A percentile compares a stretch with the other conserved stretches of the same genome.
Evolutionary conservation across 2,797 vertebrate genomes (phyloP).

Genomic region (Pristis pectinata): DNA sequence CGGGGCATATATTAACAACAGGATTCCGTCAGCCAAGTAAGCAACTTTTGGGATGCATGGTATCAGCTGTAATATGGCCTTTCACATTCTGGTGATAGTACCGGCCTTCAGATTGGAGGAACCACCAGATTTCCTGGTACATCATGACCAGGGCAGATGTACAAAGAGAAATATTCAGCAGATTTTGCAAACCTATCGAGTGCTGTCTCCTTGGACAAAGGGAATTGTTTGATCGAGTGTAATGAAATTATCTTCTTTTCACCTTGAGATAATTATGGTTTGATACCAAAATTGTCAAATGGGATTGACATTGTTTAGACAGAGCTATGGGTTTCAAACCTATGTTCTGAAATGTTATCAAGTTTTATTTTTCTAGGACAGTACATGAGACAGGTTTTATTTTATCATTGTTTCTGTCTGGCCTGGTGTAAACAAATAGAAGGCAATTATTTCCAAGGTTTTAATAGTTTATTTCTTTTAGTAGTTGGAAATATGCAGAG

Average conservation of each 20-base stretch:
- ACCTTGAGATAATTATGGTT: slow-evolving; percentile 26
- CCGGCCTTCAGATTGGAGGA: slow-evolving; percentile 3
- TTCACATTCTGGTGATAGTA: not conserved
- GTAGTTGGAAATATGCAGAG: not conserved
- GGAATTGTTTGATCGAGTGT: not conserved
- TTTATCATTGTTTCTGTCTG: not conserved
- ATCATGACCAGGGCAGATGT: not conserved
- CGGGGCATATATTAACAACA: not conserved
- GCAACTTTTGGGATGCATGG: not conserved
- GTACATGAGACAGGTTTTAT: not conserved
- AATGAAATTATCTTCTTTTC: slow-evolving; percentile 4
- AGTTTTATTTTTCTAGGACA: not conserved
- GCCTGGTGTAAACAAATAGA: not conserved
- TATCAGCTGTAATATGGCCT: not conserved
- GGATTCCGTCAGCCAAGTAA: not conserved
- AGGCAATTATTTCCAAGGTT: not conserved
- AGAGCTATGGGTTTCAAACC: not conserved
- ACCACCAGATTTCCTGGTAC: not conserved
- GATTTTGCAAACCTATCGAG: not conserved
- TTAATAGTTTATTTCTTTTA: not conserved
- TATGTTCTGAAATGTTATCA: not conserved
- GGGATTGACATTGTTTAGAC: not conserved
- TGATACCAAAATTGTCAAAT: not conserved
- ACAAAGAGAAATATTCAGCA: not conserved
- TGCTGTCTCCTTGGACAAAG: not conserved